These are phyloP conservation scores for Zoanthus gigantus DNA, from an alignment of 92 coral and sea anemone genomes.

Conservation along the genomic window DNA sequence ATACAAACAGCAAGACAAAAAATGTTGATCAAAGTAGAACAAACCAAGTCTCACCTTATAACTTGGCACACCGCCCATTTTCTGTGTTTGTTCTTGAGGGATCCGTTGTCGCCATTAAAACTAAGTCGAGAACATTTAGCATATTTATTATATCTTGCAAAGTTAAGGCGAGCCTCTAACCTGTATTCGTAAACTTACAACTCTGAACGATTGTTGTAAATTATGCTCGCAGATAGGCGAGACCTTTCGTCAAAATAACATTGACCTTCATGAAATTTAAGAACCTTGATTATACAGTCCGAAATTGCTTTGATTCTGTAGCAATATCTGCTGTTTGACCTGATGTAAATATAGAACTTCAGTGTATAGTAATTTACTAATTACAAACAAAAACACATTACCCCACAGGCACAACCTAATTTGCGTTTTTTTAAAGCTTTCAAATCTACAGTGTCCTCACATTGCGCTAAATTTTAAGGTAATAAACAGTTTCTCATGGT, in stretches of 20 bases:
- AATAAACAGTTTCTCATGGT: background rate
- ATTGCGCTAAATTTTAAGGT: background rate
- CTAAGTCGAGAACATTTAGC: slow-evolving; percentile 37
- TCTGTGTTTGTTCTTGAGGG: slow-evolving; percentile 34
- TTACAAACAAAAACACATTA: slow-evolving; percentile 20
- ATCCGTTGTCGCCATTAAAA: slow-evolving; percentile 33
- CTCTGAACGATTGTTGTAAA: background rate
- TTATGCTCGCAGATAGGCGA: too few species aligned
- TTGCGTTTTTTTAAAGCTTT: background rate
- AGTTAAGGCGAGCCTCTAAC: background rate
- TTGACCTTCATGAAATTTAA: slow-evolving; percentile 4
- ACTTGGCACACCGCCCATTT: slow-evolving; percentile 32
- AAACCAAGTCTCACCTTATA: background rate
- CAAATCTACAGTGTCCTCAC: background rate
- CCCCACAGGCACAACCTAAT: background rate
- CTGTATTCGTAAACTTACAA: background rate
- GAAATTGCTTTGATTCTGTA: background rate
- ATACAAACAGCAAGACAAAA: background rate
- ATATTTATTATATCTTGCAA: slow-evolving; percentile 40
- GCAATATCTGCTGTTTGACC: slow-evolving; percentile 26
- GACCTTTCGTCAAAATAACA: too few species aligned
- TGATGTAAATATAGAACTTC: background rate
- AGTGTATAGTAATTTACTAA: background rate
- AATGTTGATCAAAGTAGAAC: background rate
- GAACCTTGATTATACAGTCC: background rate